Conservation (phyloP, 2,797 vertebrate species). For the Rhinoraja longicauda region DNA sequence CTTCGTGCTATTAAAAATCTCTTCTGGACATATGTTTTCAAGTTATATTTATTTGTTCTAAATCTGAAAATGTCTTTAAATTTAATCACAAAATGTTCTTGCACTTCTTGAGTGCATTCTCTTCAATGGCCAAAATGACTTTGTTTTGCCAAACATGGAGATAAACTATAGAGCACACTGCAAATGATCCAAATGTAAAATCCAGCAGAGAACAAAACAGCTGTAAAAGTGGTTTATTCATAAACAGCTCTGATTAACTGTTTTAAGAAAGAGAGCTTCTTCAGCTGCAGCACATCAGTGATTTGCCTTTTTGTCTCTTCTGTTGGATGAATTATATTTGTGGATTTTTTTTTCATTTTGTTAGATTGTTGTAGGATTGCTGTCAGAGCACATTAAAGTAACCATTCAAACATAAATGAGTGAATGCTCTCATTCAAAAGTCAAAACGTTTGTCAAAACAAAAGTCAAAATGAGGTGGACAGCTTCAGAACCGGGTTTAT, state of each 20-base stretch:
- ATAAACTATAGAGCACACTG: too few relatives aligned
- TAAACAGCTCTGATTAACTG: neutral
- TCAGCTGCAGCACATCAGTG: neutral
- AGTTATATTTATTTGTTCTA: neutral
- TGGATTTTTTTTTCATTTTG: neutral
- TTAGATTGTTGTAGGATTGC: too few relatives aligned
- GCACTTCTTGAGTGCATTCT: too few relatives aligned
- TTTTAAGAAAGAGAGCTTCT: neutral
- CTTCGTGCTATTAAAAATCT: neutral
- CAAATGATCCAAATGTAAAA: too few relatives aligned
- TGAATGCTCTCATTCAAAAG: neutral
- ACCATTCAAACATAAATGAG: neutral
- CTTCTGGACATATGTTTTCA: neutral
- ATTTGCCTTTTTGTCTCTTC: neutral
- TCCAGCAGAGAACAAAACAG: neutral
- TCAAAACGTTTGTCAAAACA: too few relatives aligned
- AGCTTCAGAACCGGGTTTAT: neutral
- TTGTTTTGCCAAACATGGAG: too few relatives aligned
- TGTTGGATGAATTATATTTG: neutral
- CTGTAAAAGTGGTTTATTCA: neutral
- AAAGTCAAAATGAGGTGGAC: neutral
- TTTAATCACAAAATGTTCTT: neutral
- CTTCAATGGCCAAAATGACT: too few relatives aligned
- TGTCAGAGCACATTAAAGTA: neutral
- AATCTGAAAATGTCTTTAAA: neutral